These are phyloP conservation scores for Eristalis tenax DNA, from an alignment of 2,888 invertebrate genomes.

Conservation along the genomic window DNA sequence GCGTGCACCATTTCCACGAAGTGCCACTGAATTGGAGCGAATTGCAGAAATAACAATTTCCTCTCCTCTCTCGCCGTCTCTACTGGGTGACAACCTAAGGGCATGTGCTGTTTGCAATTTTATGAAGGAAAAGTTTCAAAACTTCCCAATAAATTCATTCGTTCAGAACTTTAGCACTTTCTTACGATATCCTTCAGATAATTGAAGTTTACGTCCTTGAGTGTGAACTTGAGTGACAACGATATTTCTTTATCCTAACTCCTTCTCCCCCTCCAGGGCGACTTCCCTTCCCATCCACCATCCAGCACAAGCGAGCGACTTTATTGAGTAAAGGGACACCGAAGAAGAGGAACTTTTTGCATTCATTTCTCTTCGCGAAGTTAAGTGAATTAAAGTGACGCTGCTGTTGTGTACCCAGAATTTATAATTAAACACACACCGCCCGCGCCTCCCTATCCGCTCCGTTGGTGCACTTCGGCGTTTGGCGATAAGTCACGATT, in stretches of 20 bases:
- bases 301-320: background rate
- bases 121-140: constrained; percentile 10
- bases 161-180: constrained; percentile 12
- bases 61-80: background rate
- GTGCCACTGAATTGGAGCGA: constrained; percentile 4
- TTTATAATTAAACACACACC: background rate
- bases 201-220: constrained; percentile 23
- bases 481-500: background rate
- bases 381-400: constrained; percentile 19
- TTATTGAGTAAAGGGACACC: background rate
- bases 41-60: constrained; percentile 25
- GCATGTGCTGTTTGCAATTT: constrained; percentile 16
- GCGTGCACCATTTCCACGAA: background rate
- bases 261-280: too few species aligned
- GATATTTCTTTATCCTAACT: background rate
- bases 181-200: constrained; percentile 24
- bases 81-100: background rate
- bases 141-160: constrained; percentile 25
- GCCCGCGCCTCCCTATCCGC: background rate
- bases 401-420: background rate
- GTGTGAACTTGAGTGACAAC: constrained; percentile 23
- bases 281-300: background rate
- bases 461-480: background rate
- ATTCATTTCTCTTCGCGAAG: background rate
- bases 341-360: constrained; percentile 2